Conservation (phyloP, 2,797 vertebrate species). For the Lepilemur ruficaudatus region DNA sequence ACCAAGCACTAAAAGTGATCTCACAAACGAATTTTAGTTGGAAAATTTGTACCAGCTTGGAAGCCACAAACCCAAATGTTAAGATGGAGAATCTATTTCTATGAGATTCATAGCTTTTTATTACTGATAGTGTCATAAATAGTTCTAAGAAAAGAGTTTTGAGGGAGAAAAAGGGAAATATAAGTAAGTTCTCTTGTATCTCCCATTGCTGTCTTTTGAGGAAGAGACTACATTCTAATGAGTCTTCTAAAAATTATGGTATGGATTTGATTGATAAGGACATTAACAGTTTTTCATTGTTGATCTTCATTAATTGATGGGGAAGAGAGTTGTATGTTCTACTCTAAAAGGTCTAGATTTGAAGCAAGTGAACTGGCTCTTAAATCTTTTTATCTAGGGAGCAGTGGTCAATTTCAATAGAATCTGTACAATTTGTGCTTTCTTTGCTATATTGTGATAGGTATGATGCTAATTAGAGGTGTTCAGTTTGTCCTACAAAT, state of each 20-base stretch:
- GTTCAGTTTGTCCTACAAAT: not conserved
- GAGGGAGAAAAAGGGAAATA: not conserved
- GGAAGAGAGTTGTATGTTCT: not conserved
- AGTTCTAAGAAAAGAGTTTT: not conserved
- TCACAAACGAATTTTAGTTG: conserved; percentile 4
- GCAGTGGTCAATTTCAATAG: not conserved
- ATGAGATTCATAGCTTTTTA: not conserved
- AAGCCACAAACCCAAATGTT: not conserved
- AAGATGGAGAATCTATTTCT: not conserved
- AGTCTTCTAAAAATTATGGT: not conserved
- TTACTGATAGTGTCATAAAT: not conserved
- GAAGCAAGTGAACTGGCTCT: not conserved
- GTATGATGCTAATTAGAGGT: not conserved
- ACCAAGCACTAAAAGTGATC: not conserved
- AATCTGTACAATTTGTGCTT: not conserved
- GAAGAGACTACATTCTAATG: not conserved
- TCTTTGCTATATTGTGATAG: not conserved
- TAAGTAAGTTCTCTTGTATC: not conserved
- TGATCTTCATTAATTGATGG: not conserved
- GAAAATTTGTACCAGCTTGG: not conserved
- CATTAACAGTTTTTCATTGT: not conserved
- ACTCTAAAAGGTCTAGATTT: not conserved
- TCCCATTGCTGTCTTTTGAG: not conserved
- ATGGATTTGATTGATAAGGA: not conserved
- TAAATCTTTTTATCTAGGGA: not conserved